Percentiles rank a stretch among this genome's conserved stretches.
These are phyloP conservation scores for Enoplosus armatus DNA, from an alignment of 2,797 vertebrate genomes.

Conservation along the genomic window DNA sequence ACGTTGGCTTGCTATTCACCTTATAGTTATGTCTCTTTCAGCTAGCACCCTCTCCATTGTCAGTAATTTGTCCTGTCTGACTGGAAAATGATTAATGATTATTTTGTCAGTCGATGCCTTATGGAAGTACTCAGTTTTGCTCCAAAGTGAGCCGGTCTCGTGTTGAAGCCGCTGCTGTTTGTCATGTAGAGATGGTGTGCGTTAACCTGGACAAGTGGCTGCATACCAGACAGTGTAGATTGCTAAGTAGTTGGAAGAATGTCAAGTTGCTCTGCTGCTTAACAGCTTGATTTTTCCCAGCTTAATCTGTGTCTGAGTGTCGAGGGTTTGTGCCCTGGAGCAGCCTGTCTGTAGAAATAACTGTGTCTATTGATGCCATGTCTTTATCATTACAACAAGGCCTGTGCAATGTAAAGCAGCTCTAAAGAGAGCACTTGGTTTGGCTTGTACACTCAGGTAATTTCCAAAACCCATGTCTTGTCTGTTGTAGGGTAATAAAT, in stretches of 20 bases:
- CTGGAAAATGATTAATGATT: neutral
- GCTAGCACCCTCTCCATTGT: neutral
- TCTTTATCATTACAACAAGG: too few relatives aligned
- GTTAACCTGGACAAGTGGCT: constrained; percentile 21
- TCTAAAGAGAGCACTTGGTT: neutral
- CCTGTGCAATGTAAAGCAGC: neutral
- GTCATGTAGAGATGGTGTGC: constrained; percentile 7
- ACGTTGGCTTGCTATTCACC: constrained; percentile 13
- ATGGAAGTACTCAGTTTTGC: neutral
- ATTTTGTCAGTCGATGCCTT: neutral
- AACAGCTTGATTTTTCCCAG: constrained; percentile 32
- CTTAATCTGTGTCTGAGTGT: constrained; percentile 15
- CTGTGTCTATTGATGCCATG: neutral
- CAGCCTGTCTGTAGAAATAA: neutral
- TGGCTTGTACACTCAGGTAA: neutral
- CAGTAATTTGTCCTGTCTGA: neutral
- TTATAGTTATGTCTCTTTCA: neutral
- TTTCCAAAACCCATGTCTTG: neutral
- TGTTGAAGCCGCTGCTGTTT: constrained; percentile 5
- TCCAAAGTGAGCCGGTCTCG: neutral
- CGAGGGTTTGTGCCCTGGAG: neutral
- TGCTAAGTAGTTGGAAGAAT: constrained; percentile 45
- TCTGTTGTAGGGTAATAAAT: constrained; percentile 43
- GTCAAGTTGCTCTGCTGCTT: constrained; percentile 44
- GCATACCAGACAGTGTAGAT: constrained; percentile 47